Evolutionary conservation across 2,113 vertebrate genomes (phyloP), one percentile per base, ranked within the genome.

Genomic region (Cyprinus carpio): DNA sequence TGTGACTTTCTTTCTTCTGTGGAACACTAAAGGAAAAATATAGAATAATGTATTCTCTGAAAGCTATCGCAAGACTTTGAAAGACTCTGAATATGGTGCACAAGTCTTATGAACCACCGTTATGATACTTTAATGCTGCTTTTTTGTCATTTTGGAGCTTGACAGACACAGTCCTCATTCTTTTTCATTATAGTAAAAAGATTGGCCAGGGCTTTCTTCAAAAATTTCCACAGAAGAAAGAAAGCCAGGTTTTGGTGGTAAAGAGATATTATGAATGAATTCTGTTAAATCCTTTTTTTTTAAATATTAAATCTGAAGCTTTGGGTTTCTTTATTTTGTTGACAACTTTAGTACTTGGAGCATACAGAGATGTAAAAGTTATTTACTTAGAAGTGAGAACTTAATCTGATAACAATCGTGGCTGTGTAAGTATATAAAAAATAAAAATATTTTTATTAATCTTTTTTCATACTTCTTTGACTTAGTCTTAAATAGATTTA

Each of bases 1-100:
- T 62, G 15, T 25, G 13, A 18, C 23, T 43, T 62, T 64, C 51
- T 40, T 60, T 78, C 31, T 37, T 71, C 31, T 25, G 31, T 80
- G 15, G 58, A 77, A 16, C 29, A 16, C 64, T 31, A 29, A 67
- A 18, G 64, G 64, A 67, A 71, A 37, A 78, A 43, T 46, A 40
- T 40, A 60, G 71, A 40, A 74, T 46, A 74, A 43, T 74, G 23
- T 37, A 71, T 71, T 71, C 20, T 40, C 67, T 71, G 9, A 71
- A 71, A 71, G 34, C 67, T 40, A 23, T 69, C 0, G 9, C 23
- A 49, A 27, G 72, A 46, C 40, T 75, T 25, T 7, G 71, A 40
- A 75, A 49, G 40, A 75, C n/a, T 72, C 11, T 1, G 9, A 12
- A 40, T 71, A 12, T 40, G 20, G 40, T 46, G 40, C 72, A 25